Conservation (phyloP, 2,113 vertebrate species). For the Ranitomeya imitator region DNA sequence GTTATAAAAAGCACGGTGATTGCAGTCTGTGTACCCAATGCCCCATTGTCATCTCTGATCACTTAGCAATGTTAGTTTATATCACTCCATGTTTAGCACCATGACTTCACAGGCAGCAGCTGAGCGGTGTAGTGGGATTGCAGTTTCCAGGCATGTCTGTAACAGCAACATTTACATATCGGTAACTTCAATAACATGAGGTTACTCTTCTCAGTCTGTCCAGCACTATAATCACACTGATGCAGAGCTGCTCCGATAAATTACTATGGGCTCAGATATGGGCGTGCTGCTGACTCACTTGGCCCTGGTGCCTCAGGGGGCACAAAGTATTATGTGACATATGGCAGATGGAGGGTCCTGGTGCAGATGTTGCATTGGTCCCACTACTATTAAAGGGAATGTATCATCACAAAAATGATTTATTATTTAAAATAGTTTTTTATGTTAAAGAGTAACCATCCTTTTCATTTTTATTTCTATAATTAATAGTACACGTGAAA, state of each 20-base stretch:
- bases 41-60: constrained; percentile 20
- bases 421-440: too few species aligned
- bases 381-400: too few species aligned
- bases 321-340: too few species aligned
- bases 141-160: constrained; percentile 6
- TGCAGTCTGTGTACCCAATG: constrained; percentile 45
- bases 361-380: too few species aligned
- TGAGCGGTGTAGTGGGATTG: not conserved
- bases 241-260: not conserved
- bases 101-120: constrained; percentile 5
- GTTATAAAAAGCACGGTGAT: constrained; percentile 55
- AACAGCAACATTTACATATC: not conserved
- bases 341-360: too few species aligned
- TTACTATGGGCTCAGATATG: too few species aligned
- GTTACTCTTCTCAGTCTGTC: not conserved
- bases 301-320: too few species aligned
- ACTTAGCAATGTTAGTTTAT: constrained; percentile 4
- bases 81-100: constrained; percentile 6
- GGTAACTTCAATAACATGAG: not conserved
- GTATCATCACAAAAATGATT: too few species aligned
- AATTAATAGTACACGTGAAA: too few species aligned
- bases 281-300: too few species aligned
- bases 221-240: not conserved
- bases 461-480: too few species aligned
- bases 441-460: too few species aligned